These are phyloP conservation scores for Hylaeus anthracinus DNA, from an alignment of 1,140 invertebrate species.

Conservation along the genomic window DNA sequence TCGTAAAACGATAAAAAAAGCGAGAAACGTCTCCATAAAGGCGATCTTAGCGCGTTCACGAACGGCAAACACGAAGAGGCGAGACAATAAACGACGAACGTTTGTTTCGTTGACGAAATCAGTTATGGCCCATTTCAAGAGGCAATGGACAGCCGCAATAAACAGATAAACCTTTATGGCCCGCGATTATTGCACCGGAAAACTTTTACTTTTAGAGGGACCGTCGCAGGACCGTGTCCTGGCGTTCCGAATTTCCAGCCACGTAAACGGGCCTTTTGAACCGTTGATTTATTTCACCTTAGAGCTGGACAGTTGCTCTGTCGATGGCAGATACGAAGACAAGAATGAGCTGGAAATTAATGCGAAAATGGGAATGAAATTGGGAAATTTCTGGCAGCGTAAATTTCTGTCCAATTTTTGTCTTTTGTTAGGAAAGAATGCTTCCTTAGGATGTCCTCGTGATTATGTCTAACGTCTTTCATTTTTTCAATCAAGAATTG, in stretches of 20 bases:
- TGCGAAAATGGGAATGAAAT: too few relatives aligned
- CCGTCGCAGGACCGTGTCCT: neutral
- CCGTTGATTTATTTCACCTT: conserved; percentile 47
- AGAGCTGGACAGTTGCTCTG: too few relatives aligned
- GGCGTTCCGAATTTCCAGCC: neutral
- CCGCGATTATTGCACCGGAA: conserved; percentile 68
- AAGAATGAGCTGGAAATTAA: neutral
- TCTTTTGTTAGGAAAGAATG: too few relatives aligned
- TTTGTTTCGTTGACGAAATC: conserved; percentile 68
- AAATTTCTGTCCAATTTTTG: too few relatives aligned
- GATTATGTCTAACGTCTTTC: too few relatives aligned
- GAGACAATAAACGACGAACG: conserved; percentile 10
- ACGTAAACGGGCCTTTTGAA: conserved; percentile 13
- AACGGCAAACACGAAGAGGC: neutral
- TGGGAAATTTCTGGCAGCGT: too few relatives aligned
- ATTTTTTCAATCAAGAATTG: too few relatives aligned
- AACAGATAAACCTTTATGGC: conserved; percentile 74
- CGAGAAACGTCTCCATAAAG: neutral
- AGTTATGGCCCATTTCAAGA: conserved; percentile 61
- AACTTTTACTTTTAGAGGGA: conserved; percentile 68
- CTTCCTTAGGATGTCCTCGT: too few relatives aligned
- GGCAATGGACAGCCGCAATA: conserved; percentile 69
- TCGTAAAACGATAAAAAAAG: conserved; percentile 56
- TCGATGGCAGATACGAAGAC: neutral
- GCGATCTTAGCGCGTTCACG: neutral